Evolutionary conservation across 2,888 invertebrate genomes (phyloP), one percentile per base, ranked within the genome.

Genomic region (Dicyrtomina minuta): DNA sequence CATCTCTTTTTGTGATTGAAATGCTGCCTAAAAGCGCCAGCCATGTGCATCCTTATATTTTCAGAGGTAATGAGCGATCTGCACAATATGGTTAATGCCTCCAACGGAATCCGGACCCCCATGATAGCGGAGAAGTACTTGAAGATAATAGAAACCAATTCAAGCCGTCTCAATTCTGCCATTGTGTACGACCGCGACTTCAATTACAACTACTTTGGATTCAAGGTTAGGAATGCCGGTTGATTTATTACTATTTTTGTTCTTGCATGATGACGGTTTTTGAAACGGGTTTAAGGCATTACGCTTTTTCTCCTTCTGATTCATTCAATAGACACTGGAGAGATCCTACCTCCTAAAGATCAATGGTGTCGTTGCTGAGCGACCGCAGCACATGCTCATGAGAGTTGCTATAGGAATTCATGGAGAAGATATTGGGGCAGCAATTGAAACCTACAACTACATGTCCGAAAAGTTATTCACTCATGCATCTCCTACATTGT

Each of bases 371-470:
- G 91, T 96, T 62, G 96, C 88, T 0, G 99, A 99, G 82, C 87
- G 99, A 33, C 99, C 99, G 0, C 98, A 99, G 80, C 97, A 99
- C 80, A 93, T 99, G 96, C 83, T 99, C 70, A 99, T 99, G 99
- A 85, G 99, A 79, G 97, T 97, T 0, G 84, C 98, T 2, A 90
- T 99, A 72, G 98, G 97, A 15, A 96, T 99, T 79, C 99, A 99
- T 81, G 91, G 91, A 1, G 90, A 93, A 76, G 92, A 99, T 80
- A 91, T 99, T 72, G 93, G 93, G 73, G 86, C 89, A 15, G 97
- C 90, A 15, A 93, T 99, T 75, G 92, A 95, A 84, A 97, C 98
- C 0, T 99, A 99, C 83, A 95, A 99, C 81, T 85, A 93, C 71
- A 83, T 99, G 77, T 98, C 98, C 0, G 95, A 96, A 83, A 87